Conservation (phyloP, 2,797 vertebrate species). For the Poecilia velifera region DNA sequence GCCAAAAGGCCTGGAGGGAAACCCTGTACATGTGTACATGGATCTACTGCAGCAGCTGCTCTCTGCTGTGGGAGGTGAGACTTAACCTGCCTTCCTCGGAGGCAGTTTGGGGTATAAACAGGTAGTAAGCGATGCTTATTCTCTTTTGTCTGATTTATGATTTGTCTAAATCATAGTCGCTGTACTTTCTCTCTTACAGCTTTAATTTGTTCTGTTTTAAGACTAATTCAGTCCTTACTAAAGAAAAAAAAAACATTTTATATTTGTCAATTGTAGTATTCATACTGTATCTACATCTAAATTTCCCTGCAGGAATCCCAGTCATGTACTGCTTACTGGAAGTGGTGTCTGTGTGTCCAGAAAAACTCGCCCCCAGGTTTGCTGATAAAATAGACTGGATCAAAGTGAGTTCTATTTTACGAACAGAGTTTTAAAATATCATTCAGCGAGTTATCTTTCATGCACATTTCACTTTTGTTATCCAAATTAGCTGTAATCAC, state of each 20-base stretch:
- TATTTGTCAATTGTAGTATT: not conserved
- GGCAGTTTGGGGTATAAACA: not conserved
- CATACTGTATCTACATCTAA: not conserved
- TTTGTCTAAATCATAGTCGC: not conserved
- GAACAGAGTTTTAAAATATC: not conserved
- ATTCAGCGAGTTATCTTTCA: not conserved
- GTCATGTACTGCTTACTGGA: conserved; percentile 98
- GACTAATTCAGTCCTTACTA: not conserved
- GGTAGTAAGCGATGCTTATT: not conserved
- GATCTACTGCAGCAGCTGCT: conserved; percentile 95
- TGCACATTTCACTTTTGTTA: not conserved
- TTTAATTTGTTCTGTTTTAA: not conserved
- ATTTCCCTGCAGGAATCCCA: conserved; percentile 85
- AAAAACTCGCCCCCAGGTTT: conserved; percentile 90
- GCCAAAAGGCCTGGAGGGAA: conserved; percentile 85
- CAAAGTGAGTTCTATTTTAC: conserved; percentile 83
- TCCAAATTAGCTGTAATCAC: conserved; percentile 15
- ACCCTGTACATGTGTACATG: conserved; percentile 91
- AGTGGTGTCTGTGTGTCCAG: conserved; percentile 93
- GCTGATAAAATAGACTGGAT: conserved; percentile 96
- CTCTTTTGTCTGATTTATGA: not conserved
- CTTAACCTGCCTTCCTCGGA: not conserved
- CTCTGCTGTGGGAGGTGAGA: conserved; percentile 90
- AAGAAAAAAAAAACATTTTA: not conserved
- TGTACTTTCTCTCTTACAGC: not conserved